Evolutionary conservation across 1,140 invertebrate species (phyloP).

Genomic region (Trissolcus basalis): DNA sequence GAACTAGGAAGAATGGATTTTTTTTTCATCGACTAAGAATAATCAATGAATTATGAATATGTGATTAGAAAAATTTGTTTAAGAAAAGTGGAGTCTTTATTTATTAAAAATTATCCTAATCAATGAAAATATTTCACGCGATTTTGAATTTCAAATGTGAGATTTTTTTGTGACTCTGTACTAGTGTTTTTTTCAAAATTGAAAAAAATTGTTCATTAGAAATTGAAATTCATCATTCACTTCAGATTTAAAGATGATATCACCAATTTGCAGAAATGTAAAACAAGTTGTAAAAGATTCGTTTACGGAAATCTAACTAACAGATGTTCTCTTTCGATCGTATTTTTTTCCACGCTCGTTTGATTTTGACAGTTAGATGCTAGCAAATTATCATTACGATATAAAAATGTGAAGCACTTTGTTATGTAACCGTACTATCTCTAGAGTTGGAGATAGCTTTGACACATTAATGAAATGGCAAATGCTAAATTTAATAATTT

Average conservation of each 20-base stretch:
- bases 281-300: constrained; percentile 38
- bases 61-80: too few species aligned
- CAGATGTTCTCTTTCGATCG: constrained; percentile 5
- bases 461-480: constrained; percentile 13
- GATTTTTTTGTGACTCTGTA: too few species aligned
- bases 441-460: constrained; percentile 9
- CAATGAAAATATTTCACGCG: too few species aligned
- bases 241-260: constrained; percentile 43
- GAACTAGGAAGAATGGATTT: too few species aligned
- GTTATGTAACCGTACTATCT: constrained; percentile 19
- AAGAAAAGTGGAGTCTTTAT: too few species aligned
- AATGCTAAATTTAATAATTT: background rate
- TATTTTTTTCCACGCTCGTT: background rate
- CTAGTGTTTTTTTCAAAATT: too few species aligned
- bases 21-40: too few species aligned
- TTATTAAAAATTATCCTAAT: too few species aligned
- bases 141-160: too few species aligned
- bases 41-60: too few species aligned
- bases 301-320: constrained; percentile 19
- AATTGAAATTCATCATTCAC: constrained; percentile 39
- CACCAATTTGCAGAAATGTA: constrained; percentile 25
- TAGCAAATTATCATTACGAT: constrained; percentile 19
- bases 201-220: too few species aligned
- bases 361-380: background rate
- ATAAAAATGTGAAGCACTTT: constrained; percentile 9